phyloP scores from a whole-genome alignment of 2,113 vertebrate genomes.

The Galeopterus variegatus region DNA sequence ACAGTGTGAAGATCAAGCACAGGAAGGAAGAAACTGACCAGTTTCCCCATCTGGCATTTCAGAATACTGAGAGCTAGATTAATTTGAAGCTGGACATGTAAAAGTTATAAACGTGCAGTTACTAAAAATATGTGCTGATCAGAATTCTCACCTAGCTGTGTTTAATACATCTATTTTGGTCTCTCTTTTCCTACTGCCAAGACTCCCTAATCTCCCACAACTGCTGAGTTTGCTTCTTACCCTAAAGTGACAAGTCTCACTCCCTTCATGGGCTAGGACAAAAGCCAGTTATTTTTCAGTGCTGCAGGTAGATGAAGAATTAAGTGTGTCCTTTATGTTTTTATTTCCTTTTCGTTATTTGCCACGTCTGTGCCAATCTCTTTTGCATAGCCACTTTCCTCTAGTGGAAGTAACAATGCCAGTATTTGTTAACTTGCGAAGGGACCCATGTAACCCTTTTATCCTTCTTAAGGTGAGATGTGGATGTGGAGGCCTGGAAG shows the following conservation, averaged over 20 bases:
- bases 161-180: conserved; percentile 72
- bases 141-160: conserved; percentile 41
- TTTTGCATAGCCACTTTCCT: not conserved
- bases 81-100: conserved; percentile 61
- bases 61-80: conserved; percentile 27
- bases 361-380: not conserved
- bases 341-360: conserved; percentile 32
- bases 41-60: not conserved
- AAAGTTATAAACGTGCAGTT: conserved; percentile 59
- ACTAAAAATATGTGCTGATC: conserved; percentile 75
- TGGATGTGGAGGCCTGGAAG: not conserved
- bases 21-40: not conserved
- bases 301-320: not conserved
- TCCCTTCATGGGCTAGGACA: not conserved
- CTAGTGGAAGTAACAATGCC: not conserved
- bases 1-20: not conserved
- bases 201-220: conserved; percentile 40
- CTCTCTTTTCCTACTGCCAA: conserved; percentile 53
- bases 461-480: not conserved
- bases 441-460: not conserved
- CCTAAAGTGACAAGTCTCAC: not conserved
- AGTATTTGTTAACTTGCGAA: conserved; percentile 21
- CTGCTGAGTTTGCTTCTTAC: conserved; percentile 54
- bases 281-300: conserved; percentile 10
- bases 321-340: not conserved